Evolutionary conservation across 2,888 invertebrate species (phyloP).

Genomic region (Nymphalis polychloros): DNA sequence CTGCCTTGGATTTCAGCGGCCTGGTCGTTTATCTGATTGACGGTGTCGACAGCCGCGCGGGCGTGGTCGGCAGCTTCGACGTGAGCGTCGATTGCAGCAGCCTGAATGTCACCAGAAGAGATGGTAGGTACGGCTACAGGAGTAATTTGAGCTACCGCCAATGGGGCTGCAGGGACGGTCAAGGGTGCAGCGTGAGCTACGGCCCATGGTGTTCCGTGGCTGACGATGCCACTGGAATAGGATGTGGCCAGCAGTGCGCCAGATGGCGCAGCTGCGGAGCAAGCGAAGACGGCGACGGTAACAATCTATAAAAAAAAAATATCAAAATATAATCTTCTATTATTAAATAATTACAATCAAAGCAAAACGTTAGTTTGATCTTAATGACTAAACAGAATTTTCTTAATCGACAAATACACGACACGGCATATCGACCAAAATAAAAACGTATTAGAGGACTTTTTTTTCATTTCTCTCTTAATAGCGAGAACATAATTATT

Average conservation of each 20-base stretch:
- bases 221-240: conserved; percentile 51
- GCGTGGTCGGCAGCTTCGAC: conserved; percentile 73
- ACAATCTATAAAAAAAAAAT: conserved; percentile 74
- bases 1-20: conserved; percentile 71
- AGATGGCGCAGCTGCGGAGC: conserved; percentile 72
- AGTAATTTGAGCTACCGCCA: conserved; percentile 41
- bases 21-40: conserved; percentile 73
- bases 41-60: conserved; percentile 71
- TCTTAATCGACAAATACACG: no score
- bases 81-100: conserved; percentile 74
- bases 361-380: no score
- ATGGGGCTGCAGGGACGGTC: conserved; percentile 45
- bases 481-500: no score
- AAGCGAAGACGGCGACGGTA: conserved; percentile 76
- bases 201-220: conserved; percentile 49
- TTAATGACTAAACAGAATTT: no score
- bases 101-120: conserved; percentile 71
- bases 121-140: conserved; percentile 60
- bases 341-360: no score
- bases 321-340: not conserved
- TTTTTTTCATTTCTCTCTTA: no score
- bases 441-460: no score
- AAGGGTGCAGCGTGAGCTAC: conserved; percentile 54
- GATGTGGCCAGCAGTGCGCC: conserved; percentile 64
- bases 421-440: no score